A percentile compares a stretch with the other conserved stretches of the same genome.
phyloP scores from a whole-genome alignment of 2,113 vertebrate genomes.

The Tragulus kanchil region DNA sequence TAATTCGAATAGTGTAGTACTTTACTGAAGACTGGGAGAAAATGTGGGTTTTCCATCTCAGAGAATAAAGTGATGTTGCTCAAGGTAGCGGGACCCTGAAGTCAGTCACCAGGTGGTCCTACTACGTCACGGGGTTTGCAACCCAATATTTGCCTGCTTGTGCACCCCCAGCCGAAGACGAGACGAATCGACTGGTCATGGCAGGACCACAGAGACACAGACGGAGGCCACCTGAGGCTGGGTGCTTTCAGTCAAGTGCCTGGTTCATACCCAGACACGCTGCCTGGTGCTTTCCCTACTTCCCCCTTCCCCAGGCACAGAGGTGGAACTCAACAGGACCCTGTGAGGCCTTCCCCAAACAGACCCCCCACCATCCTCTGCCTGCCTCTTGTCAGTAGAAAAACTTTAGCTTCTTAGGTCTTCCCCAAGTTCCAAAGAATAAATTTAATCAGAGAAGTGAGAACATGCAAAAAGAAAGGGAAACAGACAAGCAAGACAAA shows the following conservation, averaged over 20 bases:
- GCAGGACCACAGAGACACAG: neutral
- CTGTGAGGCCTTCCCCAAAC: neutral
- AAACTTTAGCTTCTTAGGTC: no score
- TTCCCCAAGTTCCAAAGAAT: no score
- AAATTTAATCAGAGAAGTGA: no score
- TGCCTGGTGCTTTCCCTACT: neutral
- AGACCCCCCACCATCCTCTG: no score
- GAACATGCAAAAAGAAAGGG: no score
- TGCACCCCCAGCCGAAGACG: neutral
- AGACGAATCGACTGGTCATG: neutral
- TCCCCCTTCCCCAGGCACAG: neutral
- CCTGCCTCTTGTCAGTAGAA: no score
- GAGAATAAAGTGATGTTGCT: neutral
- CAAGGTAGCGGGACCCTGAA: neutral
- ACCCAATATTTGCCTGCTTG: neutral
- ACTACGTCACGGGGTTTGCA: neutral
- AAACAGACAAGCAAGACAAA: no score
- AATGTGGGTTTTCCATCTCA: neutral
- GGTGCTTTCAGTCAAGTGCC: neutral
- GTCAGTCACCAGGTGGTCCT: neutral
- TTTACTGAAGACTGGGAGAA: neutral
- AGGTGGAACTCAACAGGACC: neutral
- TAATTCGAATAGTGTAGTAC: neutral
- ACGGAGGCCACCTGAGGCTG: neutral
- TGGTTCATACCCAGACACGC: neutral